Evolutionary conservation across 2,888 invertebrate species (phyloP).

Genomic region (Pyralis farinalis): DNA sequence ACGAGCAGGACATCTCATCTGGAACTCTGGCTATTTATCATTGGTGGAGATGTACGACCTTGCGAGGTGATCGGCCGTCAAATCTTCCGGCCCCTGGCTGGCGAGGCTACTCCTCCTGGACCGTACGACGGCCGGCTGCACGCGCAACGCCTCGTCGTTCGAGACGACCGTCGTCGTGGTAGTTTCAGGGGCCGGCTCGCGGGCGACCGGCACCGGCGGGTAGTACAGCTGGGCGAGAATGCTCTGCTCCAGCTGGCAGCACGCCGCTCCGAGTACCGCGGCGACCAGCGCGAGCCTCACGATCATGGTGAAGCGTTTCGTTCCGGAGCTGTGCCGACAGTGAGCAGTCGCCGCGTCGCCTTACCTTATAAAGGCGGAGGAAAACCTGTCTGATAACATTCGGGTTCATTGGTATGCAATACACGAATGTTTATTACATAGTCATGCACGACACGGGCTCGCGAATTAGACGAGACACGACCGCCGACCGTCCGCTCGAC

Average conservation of each 20-base stretch:
- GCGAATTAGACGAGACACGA: too few relatives aligned
- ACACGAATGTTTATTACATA: too few relatives aligned
- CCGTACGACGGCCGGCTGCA: conserved; percentile 6
- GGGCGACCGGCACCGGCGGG: conserved; percentile 13
- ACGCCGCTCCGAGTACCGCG: conserved; percentile 7
- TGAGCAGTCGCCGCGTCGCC: too few relatives aligned
- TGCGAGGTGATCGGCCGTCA: too few relatives aligned
- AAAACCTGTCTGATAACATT: neutral
- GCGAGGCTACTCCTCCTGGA: conserved; percentile 24
- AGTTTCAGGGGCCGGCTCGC: neutral
- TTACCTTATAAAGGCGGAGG: too few relatives aligned
- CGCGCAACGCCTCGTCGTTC: neutral
- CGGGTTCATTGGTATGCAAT: neutral
- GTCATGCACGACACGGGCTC: too few relatives aligned
- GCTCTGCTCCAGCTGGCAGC: conserved; percentile 23
- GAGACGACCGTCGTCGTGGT: neutral
- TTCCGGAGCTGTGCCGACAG: neutral
- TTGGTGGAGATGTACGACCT: too few relatives aligned
- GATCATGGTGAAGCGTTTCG: conserved; percentile 6
- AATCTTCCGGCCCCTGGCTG: too few relatives aligned
- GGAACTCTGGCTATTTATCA: too few relatives aligned
- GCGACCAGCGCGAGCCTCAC: neutral
- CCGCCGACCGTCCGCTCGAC: too few relatives aligned
- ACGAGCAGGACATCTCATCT: too few relatives aligned
- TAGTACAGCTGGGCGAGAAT: conserved; percentile 23